Conservation (phyloP, 2,113 vertebrate genomes). For the Lynx canadensis region DNA sequence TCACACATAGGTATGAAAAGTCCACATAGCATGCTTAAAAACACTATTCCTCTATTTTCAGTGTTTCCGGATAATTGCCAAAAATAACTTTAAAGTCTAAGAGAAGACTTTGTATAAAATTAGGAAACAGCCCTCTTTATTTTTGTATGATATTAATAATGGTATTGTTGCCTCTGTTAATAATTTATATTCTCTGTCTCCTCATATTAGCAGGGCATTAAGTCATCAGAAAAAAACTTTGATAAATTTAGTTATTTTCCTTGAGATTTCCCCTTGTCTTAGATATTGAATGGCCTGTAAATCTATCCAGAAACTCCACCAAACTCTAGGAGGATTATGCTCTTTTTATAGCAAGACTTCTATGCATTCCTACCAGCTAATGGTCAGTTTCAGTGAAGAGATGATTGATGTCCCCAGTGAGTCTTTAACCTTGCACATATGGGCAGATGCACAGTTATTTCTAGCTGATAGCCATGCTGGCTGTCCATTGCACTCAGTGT, state of each 20-base stretch:
- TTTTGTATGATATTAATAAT: neutral
- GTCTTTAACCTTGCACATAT: neutral
- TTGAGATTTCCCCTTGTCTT: neutral
- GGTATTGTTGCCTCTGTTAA: neutral
- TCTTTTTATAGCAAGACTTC: constrained; percentile 52
- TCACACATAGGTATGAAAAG: neutral
- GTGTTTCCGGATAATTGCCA: neutral
- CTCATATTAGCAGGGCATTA: neutral
- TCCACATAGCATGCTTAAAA: neutral
- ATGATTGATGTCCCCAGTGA: constrained; percentile 13
- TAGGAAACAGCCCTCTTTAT: neutral
- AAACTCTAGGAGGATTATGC: neutral
- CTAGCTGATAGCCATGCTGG: constrained; percentile 27
- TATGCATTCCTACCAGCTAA: constrained; percentile 64
- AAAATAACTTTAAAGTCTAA: neutral
- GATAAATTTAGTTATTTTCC: neutral
- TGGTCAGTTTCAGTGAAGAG: constrained; percentile 50
- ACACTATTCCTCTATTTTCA: neutral
- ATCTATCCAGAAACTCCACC: constrained; percentile 40
- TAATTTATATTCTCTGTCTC: neutral
- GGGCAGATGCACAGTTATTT: constrained; percentile 17
- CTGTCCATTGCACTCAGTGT: neutral
- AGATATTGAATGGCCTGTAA: neutral
- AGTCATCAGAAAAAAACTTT: neutral
- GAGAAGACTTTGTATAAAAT: neutral